phyloP scores from a whole-genome alignment of 2,113 vertebrate genomes.

The Melanostigma gelatinosum region DNA sequence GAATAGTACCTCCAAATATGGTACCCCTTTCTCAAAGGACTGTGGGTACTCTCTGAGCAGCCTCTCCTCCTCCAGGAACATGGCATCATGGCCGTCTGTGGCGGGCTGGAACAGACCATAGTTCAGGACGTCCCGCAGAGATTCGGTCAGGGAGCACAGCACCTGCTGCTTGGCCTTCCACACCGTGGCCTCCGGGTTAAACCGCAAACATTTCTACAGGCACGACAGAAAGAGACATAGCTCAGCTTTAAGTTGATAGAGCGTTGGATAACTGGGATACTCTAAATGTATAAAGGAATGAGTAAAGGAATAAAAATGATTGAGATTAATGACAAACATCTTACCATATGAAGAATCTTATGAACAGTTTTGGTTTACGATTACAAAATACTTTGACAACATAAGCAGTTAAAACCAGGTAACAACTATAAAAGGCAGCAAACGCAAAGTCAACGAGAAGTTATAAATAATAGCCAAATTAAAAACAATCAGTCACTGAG shows the following conservation, averaged over 20 bases:
- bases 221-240: not conserved
- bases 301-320: not conserved
- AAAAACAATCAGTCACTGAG: not conserved
- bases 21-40: constrained; percentile 94
- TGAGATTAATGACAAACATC: not conserved
- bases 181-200: constrained; percentile 92
- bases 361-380: not conserved
- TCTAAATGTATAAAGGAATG: not conserved
- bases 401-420: not conserved
- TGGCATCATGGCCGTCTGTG: constrained; percentile 91
- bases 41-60: constrained; percentile 92
- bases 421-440: not conserved
- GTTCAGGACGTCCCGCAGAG: constrained; percentile 92
- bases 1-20: constrained; percentile 89
- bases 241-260: not conserved
- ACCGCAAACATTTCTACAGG: constrained; percentile 91
- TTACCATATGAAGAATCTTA: not conserved
- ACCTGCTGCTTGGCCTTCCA: constrained; percentile 96
- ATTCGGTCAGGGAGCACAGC: constrained; percentile 91
- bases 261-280: not conserved
- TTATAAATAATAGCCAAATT: not conserved
- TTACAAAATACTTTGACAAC: not conserved
- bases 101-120: constrained; percentile 95
- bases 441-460: not conserved
- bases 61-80: constrained; percentile 93